Evolutionary conservation across 2,888 invertebrate species (phyloP).

Genomic region (Sympetrum striolatum): DNA sequence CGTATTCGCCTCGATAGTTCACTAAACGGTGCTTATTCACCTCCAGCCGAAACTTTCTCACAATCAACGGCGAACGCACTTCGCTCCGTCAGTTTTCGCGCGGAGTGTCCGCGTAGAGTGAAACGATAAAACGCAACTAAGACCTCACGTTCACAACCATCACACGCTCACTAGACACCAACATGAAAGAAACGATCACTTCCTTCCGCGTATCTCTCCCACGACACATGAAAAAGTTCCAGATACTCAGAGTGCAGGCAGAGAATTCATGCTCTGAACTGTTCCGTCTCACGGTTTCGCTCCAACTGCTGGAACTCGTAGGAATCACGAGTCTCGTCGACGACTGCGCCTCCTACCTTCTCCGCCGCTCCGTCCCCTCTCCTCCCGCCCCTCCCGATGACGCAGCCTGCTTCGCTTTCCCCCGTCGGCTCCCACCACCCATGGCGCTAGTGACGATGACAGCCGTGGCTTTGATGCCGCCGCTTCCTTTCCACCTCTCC

Average conservation of each 20-base stretch:
- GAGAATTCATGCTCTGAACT: neutral
- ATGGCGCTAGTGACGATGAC: slow-evolving; percentile 63
- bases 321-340: neutral
- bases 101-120: neutral
- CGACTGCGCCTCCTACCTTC: slow-evolving; percentile 45
- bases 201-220: neutral
- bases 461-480: slow-evolving; percentile 59
- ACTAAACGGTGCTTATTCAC: neutral
- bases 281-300: neutral
- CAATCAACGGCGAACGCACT: neutral
- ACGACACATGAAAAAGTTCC: neutral
- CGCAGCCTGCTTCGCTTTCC: slow-evolving; percentile 59
- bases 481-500: slow-evolving; percentile 53
- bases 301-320: neutral
- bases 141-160: slow-evolving; percentile 23
- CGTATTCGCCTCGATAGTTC: neutral
- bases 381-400: slow-evolving; percentile 53
- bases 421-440: slow-evolving; percentile 62
- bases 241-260: neutral
- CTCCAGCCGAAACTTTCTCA: neutral
- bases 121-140: neutral
- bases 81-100: neutral
- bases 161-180: neutral
- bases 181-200: slow-evolving; percentile 18
- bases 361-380: slow-evolving; percentile 47